phyloP scores from a whole-genome alignment of 1,140 invertebrate genomes.

The Centruroides sculpturatus region DNA sequence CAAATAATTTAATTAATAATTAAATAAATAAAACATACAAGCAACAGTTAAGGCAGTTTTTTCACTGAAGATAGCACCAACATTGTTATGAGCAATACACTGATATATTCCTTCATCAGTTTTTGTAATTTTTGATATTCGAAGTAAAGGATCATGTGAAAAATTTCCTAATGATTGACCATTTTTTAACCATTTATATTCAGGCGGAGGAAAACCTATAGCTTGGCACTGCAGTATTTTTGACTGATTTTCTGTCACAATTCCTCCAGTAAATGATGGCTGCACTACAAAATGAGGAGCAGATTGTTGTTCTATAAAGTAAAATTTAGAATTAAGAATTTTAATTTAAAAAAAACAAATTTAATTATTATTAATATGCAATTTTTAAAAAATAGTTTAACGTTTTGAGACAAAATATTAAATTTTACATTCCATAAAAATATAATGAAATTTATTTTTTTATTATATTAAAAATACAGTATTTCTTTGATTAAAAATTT shows the following conservation, averaged over 20 bases:
- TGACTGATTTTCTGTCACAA: conserved; percentile 13
- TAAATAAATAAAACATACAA: conserved; percentile 42
- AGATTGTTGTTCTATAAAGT: conserved; percentile 9
- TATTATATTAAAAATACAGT: too few relatives aligned
- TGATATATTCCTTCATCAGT: conserved; percentile 75
- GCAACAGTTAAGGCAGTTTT: conserved; percentile 71
- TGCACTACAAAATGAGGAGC: conserved; percentile 15
- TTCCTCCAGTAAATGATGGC: conserved; percentile 13
- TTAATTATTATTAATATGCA: too few relatives aligned
- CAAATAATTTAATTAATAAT: too few relatives aligned
- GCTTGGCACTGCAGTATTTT: conserved; percentile 29
- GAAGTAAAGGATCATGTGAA: conserved; percentile 9
- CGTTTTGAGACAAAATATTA: too few relatives aligned
- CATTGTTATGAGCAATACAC: conserved; percentile 75
- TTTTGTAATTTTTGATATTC: conserved; percentile 28
- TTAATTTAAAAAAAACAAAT: too few relatives aligned
- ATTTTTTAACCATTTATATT: conserved; percentile 33
- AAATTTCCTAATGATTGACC: conserved; percentile 19
- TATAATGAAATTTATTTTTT: too few relatives aligned
- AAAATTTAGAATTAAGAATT: background rate
- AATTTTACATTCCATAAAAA: too few relatives aligned
- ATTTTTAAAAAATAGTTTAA: too few relatives aligned
- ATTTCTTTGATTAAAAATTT: too few relatives aligned
- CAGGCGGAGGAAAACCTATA: conserved; percentile 28
- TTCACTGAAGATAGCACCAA: conserved; percentile 78